Conservation (phyloP, 1,140 invertebrate genomes). For the Pararge aegeria region DNA sequence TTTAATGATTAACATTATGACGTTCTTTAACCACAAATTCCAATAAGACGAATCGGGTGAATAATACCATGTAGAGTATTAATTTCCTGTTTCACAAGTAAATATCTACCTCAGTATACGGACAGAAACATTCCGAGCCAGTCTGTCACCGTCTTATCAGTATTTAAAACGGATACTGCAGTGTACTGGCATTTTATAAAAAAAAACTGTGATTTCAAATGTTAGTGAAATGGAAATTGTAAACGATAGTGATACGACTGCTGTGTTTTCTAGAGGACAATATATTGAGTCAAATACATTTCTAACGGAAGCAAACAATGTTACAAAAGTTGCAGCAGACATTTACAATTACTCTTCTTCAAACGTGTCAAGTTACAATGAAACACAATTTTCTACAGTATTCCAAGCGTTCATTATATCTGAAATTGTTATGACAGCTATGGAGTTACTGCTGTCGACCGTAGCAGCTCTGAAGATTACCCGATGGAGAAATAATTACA, state of each 20-base stretch:
- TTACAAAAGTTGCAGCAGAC: constrained; percentile 1
- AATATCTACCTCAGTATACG: neutral
- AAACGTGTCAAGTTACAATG: constrained; percentile 19
- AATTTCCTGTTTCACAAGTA: constrained; percentile 47
- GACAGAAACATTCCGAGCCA: constrained; percentile 3
- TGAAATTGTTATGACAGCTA: constrained; percentile 61
- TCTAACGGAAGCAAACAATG: neutral
- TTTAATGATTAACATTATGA: constrained; percentile 33
- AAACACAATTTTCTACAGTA: constrained; percentile 21
- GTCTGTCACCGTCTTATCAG: constrained; percentile 16
- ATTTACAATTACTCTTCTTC: constrained; percentile 16
- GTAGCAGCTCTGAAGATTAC: constrained; percentile 50
- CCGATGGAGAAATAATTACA: constrained; percentile 60
- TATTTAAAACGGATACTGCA: constrained; percentile 1
- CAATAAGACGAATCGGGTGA: constrained; percentile 44
- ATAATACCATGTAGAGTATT: constrained; percentile 39
- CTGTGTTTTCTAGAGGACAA: neutral
- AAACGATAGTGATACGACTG: constrained; percentile 4
- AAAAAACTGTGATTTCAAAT: constrained; percentile 14
- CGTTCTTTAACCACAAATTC: constrained; percentile 49
- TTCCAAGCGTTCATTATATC: constrained; percentile 52
- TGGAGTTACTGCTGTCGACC: constrained; percentile 52
- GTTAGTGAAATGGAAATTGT: constrained; percentile 26
- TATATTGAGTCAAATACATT: neutral
- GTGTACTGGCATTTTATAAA: constrained; percentile 12